These are phyloP conservation scores for Lasiurus borealis DNA, from an alignment of 2,113 vertebrate species.

Conservation along the genomic window DNA sequence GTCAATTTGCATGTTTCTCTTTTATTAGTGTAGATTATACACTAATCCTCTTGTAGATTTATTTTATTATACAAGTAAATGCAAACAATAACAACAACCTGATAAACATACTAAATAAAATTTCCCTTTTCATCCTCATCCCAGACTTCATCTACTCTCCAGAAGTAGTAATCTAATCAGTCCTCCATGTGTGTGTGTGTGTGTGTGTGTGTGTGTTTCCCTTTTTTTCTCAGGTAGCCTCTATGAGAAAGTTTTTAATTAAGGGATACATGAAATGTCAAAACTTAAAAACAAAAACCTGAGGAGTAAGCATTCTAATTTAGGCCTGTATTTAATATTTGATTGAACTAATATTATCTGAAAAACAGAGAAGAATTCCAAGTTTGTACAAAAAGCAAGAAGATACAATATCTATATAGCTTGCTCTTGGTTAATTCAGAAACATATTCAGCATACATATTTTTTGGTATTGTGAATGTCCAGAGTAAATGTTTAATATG, in stretches of 20 bases:
- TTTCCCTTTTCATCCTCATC: background rate
- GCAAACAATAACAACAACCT: background rate
- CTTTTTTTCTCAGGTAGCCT: background rate
- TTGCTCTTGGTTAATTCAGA: background rate
- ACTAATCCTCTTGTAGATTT: background rate
- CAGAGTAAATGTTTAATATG: background rate
- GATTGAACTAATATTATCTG: background rate
- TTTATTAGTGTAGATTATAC: background rate
- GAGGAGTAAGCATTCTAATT: background rate
- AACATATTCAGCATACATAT: background rate
- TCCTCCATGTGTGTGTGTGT: background rate
- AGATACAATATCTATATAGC: background rate
- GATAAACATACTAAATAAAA: background rate
- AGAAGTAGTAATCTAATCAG: background rate
- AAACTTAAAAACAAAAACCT: background rate
- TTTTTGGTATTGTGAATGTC: conserved; percentile 6
- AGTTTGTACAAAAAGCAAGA: background rate
- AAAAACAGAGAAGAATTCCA: background rate
- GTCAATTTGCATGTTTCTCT: no score
- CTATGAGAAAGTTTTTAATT: background rate
- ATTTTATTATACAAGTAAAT: background rate
- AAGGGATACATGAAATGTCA: background rate
- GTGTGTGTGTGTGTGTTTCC: background rate
- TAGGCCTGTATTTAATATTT: background rate
- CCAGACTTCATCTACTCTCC: background rate